Evolutionary conservation across 1,140 invertebrate species (phyloP), one percentile per base, ranked within the genome.

Genomic region (Drosophila novamexicana): DNA sequence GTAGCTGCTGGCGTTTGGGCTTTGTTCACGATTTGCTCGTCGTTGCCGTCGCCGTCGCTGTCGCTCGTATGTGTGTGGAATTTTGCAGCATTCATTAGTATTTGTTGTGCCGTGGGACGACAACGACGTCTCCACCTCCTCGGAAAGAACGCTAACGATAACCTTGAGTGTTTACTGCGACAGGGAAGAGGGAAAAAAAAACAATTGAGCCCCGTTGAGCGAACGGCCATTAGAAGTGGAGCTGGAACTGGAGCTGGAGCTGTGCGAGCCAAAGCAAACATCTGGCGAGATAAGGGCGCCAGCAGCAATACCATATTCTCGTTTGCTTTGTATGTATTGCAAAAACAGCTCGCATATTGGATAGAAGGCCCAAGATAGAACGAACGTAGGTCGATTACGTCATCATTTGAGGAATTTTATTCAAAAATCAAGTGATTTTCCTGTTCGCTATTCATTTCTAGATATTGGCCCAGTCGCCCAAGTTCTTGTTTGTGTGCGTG

Each of bases 341-440:
- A 79, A 83, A 83, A 82, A 81, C 62, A 45, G 62, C 54, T 53
- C 45, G 50, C 16, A 54, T 49, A 62, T 57, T 70, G 57, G 53
- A 66, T 42, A 68, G 71, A 49, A 71, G 37, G 16, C 16, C 37
- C 14, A 39, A 58, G 59, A 62, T 54, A 62, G 50, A 75, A 61
- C 52, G 53, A 81, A 71, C 78, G 81, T 85, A 85, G 64, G 81
- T 78, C 73, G 74, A 86, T 85, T 85, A 86, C 82, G 82, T 86
- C 82, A 86, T 86, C 82, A 75, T 81, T 78, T 42, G 77, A 75
- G 75, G 69, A 75, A 71, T 68, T 72, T 68, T 36, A 54, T 71
- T 58, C 39, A 65, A 44, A 37, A 61, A 67, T 67, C 58, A 77
- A 77, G 16, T 73, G 63, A 77, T 77, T 76, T 74, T 53, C 49